These are phyloP conservation scores for Neuroterus valhalla DNA, from an alignment of 1,140 invertebrate genomes.

Conservation along the genomic window DNA sequence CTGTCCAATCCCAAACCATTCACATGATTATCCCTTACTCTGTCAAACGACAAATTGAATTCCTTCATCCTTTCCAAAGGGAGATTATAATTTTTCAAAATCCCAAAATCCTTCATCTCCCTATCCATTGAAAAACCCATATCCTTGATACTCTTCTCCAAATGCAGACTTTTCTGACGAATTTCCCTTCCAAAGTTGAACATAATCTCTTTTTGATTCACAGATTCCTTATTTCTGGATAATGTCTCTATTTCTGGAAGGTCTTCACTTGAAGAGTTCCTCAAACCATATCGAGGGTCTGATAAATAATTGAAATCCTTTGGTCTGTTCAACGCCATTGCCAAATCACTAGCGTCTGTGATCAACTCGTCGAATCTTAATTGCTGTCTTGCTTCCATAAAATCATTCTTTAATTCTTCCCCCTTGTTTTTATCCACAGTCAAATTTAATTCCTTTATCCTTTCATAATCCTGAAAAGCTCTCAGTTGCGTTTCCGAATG, in stretches of 20 bases:
- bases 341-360: slow-evolving; percentile 43
- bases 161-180: slow-evolving; percentile 12
- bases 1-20: slow-evolving; percentile 42
- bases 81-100: slow-evolving; percentile 44
- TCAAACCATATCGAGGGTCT: slow-evolving; percentile 21
- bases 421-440: slow-evolving; percentile 55
- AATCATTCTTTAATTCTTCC: slow-evolving; percentile 31
- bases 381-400: neutral
- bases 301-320: slow-evolving; percentile 52
- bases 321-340: slow-evolving; percentile 56
- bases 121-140: slow-evolving; percentile 39
- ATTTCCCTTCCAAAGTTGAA: slow-evolving; percentile 37
- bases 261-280: neutral
- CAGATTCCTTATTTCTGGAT: slow-evolving; percentile 42
- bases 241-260: neutral
- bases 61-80: slow-evolving; percentile 39
- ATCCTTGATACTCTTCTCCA: slow-evolving; percentile 41
- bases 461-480: slow-evolving; percentile 59
- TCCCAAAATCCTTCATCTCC: slow-evolving; percentile 38
- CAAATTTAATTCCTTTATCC: slow-evolving; percentile 58
- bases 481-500: slow-evolving; percentile 53
- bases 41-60: slow-evolving; percentile 31
- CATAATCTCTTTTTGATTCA: slow-evolving; percentile 46
- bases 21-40: slow-evolving; percentile 31
- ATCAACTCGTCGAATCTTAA: slow-evolving; percentile 49